Evolutionary conservation across 2,888 invertebrate genomes (phyloP).

Genomic region (Rhodophaea formosa): DNA sequence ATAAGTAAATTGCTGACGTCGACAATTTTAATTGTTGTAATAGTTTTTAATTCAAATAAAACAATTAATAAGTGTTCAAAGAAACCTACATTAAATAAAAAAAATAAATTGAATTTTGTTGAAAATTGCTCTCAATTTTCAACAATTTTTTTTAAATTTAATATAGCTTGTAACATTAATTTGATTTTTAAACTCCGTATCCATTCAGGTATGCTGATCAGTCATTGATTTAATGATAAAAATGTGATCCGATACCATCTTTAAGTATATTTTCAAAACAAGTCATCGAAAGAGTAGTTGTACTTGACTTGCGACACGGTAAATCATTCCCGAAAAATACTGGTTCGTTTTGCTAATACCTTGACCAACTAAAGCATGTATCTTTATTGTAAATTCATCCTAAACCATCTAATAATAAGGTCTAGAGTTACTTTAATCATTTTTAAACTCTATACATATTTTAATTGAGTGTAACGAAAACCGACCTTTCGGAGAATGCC

Average conservation of each 20-base stretch:
- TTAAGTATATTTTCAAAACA: not conserved
- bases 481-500: constrained; percentile 10
- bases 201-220: no score
- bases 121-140: no score
- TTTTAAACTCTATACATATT: not conserved
- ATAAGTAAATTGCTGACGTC: no score
- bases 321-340: not conserved
- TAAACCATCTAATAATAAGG: not conserved
- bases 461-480: not conserved
- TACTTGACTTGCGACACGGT: not conserved
- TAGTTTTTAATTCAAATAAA: no score
- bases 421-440: not conserved
- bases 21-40: no score
- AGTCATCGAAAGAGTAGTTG: not conserved
- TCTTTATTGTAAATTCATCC: not conserved
- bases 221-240: not conserved
- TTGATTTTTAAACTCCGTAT: no score
- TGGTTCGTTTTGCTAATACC: not conserved
- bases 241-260: not conserved
- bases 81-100: no score
- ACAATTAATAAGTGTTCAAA: no score
- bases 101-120: no score
- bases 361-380: not conserved
- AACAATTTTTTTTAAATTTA: no score
- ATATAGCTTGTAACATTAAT: no score